Evolutionary conservation across 35 echinoderm and acorn worm genomes (phyloP), one percentile per base, ranked within the genome.

Genomic region (Anneissia japonica): DNA sequence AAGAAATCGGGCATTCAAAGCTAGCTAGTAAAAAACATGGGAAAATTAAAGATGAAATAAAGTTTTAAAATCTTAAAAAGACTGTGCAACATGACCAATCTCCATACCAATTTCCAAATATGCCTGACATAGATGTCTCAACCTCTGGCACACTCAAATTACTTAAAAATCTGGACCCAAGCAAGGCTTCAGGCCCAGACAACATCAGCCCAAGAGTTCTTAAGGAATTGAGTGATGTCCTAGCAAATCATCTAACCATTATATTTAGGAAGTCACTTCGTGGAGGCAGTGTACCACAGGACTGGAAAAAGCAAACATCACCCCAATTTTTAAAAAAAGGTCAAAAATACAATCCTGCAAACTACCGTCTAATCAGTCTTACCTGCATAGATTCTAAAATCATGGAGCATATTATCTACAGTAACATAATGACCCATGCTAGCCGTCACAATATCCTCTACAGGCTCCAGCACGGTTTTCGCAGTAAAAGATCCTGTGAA

Each of bases 251-350:
- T 77, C 35, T 77, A 1, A 77, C 75, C 6, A 83, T 29, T 14
- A 74, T 84, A 34, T 77, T 77, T 77, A 77, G 9, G 31, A 77
- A 77, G 12, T 77, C 31, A 7, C 75, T 35, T 77, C 26, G 9
- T 77, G 31, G 12, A 77, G 75, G 35, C 21, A 37, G 31, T 37
- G 32, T 93, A 31, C 86, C 82, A 74, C 23, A 81, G 32, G 89
- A 95, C 38, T 95, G 88, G 84, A 81, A 56, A 72, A 83, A 46
- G 33, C 89, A 82, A 17, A 85, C 85, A 17, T 86, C 88, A 64
- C 88, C 85, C 32, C 81, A 89, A 74, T 76, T 95, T 36, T 88
- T 76, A 56, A 88, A 90, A 51, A 95, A 91, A 87, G 89, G 89
- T 33, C 34, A 91, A 16, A 51, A 73, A 35, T 82, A 64, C 31